phyloP scores from a whole-genome alignment of 2,888 invertebrate species.

The Stegana nigrithorax region DNA sequence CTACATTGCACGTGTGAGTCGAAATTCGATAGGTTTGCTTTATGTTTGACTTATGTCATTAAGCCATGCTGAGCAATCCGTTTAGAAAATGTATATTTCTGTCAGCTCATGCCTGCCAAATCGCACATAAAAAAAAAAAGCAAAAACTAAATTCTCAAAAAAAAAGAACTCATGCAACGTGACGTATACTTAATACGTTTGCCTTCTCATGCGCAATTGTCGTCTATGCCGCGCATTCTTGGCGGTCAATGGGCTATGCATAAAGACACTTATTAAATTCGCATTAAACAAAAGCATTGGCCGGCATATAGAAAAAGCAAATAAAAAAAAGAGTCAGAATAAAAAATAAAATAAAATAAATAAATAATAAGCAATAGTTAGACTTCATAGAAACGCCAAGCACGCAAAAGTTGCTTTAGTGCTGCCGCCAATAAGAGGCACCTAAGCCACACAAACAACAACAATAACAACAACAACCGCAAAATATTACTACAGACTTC shows the following conservation, averaged over 20 bases:
- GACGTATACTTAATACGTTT: constrained; percentile 45
- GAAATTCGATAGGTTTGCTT: constrained; percentile 31
- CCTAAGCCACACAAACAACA: neutral
- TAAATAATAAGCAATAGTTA: neutral
- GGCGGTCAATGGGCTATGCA: neutral
- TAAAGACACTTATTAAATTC: neutral
- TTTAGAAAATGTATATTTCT: neutral
- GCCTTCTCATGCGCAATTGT: neutral
- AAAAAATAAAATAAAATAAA: neutral
- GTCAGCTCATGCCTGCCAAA: constrained; percentile 31
- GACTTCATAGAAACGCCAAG: neutral
- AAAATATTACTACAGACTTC: neutral
- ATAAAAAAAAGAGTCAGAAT: constrained; percentile 25
- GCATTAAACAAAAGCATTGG: constrained; percentile 36
- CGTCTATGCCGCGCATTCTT: neutral
- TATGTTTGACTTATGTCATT: constrained; percentile 21
- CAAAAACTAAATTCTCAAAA: no score
- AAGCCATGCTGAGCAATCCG: constrained; percentile 8
- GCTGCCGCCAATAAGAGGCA: neutral
- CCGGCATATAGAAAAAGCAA: constrained; percentile 17
- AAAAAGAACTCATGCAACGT: constrained; percentile 40
- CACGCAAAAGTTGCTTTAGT: neutral
- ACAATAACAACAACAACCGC: neutral
- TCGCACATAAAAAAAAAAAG: no score
- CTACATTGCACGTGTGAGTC: constrained; percentile 35